phyloP scores from a whole-genome alignment of 2,113 vertebrate genomes.

The Vombatus ursinus region DNA sequence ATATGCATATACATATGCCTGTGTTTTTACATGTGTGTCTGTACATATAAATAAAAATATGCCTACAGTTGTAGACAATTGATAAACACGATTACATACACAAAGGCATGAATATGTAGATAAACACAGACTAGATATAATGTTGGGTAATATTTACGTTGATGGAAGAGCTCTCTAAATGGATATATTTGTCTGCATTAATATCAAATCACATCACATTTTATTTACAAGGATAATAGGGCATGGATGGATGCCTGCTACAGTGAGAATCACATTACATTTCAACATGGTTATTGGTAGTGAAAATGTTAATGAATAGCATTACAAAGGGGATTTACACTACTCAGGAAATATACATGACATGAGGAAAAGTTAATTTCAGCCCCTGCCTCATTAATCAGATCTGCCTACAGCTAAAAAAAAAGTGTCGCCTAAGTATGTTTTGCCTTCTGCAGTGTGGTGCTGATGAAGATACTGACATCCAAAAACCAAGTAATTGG shows the following conservation, averaged over 20 bases:
- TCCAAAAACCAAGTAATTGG: slow-evolving; percentile 78
- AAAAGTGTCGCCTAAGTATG: slow-evolving; percentile 76
- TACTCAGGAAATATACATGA: slow-evolving; percentile 71
- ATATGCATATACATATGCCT: background rate
- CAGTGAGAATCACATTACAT: slow-evolving; percentile 68
- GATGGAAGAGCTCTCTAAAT: slow-evolving; percentile 61
- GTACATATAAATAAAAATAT: background rate
- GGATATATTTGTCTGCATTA: slow-evolving; percentile 70
- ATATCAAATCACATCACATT: slow-evolving; percentile 80
- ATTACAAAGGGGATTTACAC: slow-evolving; percentile 68
- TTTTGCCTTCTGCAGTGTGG: slow-evolving; percentile 73
- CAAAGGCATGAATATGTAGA: background rate
- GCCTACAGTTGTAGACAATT: background rate
- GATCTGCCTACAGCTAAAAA: slow-evolving; percentile 77
- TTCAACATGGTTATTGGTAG: slow-evolving; percentile 68
- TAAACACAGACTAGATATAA: background rate
- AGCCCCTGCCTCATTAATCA: slow-evolving; percentile 84
- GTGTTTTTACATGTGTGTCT: background rate
- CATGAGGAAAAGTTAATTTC: slow-evolving; percentile 80
- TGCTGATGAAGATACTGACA: slow-evolving; percentile 78
- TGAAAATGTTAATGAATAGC: slow-evolving; percentile 78
- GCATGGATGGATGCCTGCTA: slow-evolving; percentile 72
- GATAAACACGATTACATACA: background rate
- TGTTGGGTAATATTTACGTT: slow-evolving; percentile 35
- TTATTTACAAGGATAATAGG: slow-evolving; percentile 81